Evolutionary conservation across 2,888 invertebrate species (phyloP), one percentile per base, ranked within the genome.

Genomic region (Synanthedon formicaeformis): DNA sequence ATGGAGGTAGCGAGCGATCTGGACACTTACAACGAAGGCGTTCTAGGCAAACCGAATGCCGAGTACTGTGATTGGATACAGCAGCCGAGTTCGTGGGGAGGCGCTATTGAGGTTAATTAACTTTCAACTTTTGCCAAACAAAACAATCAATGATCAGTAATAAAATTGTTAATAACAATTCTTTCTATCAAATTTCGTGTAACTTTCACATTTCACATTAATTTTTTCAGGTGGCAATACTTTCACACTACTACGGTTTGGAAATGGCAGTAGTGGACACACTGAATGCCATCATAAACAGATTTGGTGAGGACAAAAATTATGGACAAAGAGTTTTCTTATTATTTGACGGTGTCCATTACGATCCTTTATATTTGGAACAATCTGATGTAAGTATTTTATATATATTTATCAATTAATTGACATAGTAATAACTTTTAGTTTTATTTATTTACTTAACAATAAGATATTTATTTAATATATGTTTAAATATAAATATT

Each of bases 231-330:
- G 89, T 98, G 40, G 92, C 97, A 5, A 93, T 98, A 58, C 82
- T 98, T 40, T 94, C 96, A 0, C 91, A 92, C 69, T 94, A 94
- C 78, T 97, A 95, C 77, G 93, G 94, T 16, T 80, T 96, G 53
- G 98, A 98, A 88, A 97, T 98, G 75, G 96, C 93, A 57, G 97
- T 98, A 2, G 95, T 98, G 3, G 96, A 98, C 73, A 96, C 96
- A 51, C 91, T 96, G 61, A 96, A 96, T 75, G 93, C 93, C 48
- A 93, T 96, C 56, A 94, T 98, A 56, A 96, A 96, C 76, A 91
- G 95, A 63, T 96, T 98, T 80, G 98, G 98, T 0, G 98, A 98
- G 80, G 97, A 97, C 77, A 92, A 93, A 69, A 91, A 92, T 65
- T 97, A 95, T 73, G 89, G 92, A 2, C 90, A 94, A 55, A 82